Base-by-base conservation (phyloP, 2,113 vertebrate species). In the Copsychus sechellarum region DNA sequence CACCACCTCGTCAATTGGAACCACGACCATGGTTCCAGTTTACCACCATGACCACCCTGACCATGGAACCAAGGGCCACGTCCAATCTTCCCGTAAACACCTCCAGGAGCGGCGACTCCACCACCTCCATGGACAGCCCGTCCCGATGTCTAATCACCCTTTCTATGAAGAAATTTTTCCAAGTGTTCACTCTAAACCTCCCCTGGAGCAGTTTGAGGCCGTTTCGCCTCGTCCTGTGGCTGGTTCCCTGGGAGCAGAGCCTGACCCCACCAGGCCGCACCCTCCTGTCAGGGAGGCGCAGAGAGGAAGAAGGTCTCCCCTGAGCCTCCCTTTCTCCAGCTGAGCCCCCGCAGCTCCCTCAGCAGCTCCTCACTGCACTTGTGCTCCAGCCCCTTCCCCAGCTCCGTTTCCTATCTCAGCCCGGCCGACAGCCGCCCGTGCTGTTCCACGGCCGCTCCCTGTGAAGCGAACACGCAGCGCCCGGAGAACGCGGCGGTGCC, bases 261-360 rank as follows among this genome's bases (percentile, higher is more conserved):
- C n/a, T 12, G 53, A 38, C 13, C 10, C 14, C 21, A 0, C 18
- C 25, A 0, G 40, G 11, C 76, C 10, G 28, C 58, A 34, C 22
- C 12, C 36, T 23, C 58, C 43, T 8, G 23, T 28, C 51, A 28
- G 3, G 31, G 43, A 45, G 9, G 0, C 11, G 43, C 7, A 9
- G 26, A 26, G 28, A 11, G 31, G 2, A 51, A n/a, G 4, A 3
- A 72, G 28, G 33, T 9, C 2, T 1, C 15, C 16, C 3, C 36
- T 6, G 36, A 45, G 10, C 33, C 10, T 29, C 15, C 67, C 51
- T 2, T 28, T 33, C 34, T 45, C 22, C 47, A 14, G 51, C 60
- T 17, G 15, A 28, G 36, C 13, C 5, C 10, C 3, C 6, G 6
- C 38, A 12, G 38, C n/a, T 60, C 28, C 33, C 64, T 20, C 56